Percentiles rank a stretch among this genome's conserved stretches.
phyloP scores from a whole-genome alignment of 92 coral and sea anemone species.

The Anthopleura xanthogrammica region DNA sequence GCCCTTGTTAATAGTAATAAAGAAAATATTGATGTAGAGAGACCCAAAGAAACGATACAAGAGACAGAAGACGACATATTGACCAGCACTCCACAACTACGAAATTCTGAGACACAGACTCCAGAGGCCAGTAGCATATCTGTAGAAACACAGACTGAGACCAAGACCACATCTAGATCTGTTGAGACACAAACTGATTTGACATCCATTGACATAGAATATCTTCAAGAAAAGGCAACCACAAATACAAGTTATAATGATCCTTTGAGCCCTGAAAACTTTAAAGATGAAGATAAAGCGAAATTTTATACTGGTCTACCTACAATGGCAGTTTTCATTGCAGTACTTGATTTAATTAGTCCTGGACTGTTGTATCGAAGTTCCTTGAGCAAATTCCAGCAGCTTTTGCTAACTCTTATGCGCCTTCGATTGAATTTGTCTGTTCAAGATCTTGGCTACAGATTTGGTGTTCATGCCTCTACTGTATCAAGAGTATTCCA shows the following conservation, averaged over 20 bases:
- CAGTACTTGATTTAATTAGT: slow-evolving; percentile 32
- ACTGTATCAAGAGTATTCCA: slow-evolving; percentile 70
- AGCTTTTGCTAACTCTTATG: slow-evolving; percentile 28
- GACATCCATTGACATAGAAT: slow-evolving; percentile 15
- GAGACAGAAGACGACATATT: no score
- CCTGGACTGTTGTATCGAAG: slow-evolving; percentile 31
- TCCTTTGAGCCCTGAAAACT: background rate
- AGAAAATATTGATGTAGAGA: no score
- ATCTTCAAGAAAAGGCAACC: slow-evolving; percentile 14
- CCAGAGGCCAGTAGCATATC: no score
- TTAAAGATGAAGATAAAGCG: slow-evolving; percentile 34
- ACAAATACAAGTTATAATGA: background rate
- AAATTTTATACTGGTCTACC: slow-evolving; percentile 42
- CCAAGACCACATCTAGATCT: background rate
- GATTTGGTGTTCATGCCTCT: slow-evolving; percentile 50
- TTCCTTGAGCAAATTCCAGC: slow-evolving; percentile 34
- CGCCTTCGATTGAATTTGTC: slow-evolving; percentile 48
- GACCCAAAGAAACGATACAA: no score
- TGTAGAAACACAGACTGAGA: no score
- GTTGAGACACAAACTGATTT: slow-evolving; percentile 25
- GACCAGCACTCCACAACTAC: no score
- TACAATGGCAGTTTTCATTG: slow-evolving; percentile 34
- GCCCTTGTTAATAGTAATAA: no score
- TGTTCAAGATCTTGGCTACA: slow-evolving; percentile 53
- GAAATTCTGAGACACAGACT: no score